Conservation (phyloP, 1,140 invertebrate genomes). For the Periplaneta americana region DNA sequence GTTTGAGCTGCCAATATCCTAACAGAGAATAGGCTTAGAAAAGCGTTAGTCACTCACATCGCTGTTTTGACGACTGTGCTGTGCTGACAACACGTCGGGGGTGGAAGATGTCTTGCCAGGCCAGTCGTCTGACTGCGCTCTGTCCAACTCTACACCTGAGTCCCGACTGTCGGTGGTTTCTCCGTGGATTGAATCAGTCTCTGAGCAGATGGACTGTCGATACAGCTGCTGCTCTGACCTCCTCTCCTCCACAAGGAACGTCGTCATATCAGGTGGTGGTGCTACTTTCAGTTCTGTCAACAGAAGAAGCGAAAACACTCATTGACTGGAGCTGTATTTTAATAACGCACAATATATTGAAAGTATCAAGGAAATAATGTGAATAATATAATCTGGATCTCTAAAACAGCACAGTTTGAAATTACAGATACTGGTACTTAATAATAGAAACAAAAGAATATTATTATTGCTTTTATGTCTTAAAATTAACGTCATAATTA, state of each 20-base stretch:
- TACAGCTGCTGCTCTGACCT: slow-evolving; percentile 64
- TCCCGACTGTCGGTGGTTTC: slow-evolving; percentile 58
- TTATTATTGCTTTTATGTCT: too few species aligned
- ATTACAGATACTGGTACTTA: too few species aligned
- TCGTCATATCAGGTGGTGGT: slow-evolving; percentile 73
- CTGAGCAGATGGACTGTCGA: slow-evolving; percentile 45
- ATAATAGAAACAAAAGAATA: too few species aligned
- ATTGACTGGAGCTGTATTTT: too few species aligned
- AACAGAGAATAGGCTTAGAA: too few species aligned
- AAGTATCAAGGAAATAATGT: too few species aligned
- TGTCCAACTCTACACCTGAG: slow-evolving; percentile 67
- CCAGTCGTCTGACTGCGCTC: slow-evolving; percentile 44
- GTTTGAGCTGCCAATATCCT: too few species aligned
- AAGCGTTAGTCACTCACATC: slow-evolving; percentile 42
- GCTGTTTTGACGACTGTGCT: slow-evolving; percentile 71
- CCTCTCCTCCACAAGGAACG: slow-evolving; percentile 70
- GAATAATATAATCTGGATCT: too few species aligned
- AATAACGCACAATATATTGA: too few species aligned
- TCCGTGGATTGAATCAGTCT: slow-evolving; percentile 42
- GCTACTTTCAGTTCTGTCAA: slow-evolving; percentile 51
- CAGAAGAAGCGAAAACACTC: too few species aligned
- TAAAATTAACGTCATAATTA: too few species aligned
- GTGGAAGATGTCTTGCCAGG: slow-evolving; percentile 55
- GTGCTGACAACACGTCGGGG: slow-evolving; percentile 41
- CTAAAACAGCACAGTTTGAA: too few species aligned